These are phyloP conservation scores for human DNA, from an alignment of 2,113 vertebrate species.

Conservation along the genomic window GRCh38 chr2:107716001-107716500, in stretches of 20 bases:
- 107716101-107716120: too few relatives aligned
- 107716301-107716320: not conserved
- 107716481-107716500: too few relatives aligned
- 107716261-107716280: not conserved
- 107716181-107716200: not conserved
- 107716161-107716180: too few relatives aligned
- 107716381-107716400: not conserved
- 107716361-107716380: not conserved
- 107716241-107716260: not conserved
- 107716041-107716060: too few relatives aligned
- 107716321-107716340: not conserved
- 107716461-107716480: not conserved
- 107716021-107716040: too few relatives aligned
- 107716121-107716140: too few relatives aligned
- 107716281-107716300: not conserved
- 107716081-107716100: too few relatives aligned
- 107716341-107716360: not conserved
- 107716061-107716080: too few relatives aligned
- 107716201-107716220: not conserved
- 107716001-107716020: too few relatives aligned
- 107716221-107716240: too few relatives aligned
- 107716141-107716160: too few relatives aligned
- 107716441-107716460: not conserved
- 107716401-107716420: not conserved
- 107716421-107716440: not conserved